Conservation (phyloP, 2,888 invertebrate genomes). For the Carabus problematicus region DNA sequence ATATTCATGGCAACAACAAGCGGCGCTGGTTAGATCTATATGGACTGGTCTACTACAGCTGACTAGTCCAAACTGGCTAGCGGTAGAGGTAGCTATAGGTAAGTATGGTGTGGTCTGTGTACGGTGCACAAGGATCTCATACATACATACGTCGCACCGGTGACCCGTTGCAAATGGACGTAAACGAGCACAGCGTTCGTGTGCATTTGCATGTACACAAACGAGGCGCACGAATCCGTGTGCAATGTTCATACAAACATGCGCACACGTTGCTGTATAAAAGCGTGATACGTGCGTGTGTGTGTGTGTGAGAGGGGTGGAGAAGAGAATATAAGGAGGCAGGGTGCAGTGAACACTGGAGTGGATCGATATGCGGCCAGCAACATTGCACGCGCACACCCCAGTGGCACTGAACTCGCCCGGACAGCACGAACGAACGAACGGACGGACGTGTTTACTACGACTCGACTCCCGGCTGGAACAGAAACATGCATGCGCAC, state of each 20-base stretch:
- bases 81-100: too few species aligned
- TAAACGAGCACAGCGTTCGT: too few species aligned
- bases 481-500: constrained; percentile 2
- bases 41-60: too few species aligned
- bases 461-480: constrained; percentile 10
- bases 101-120: too few species aligned
- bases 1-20: too few species aligned
- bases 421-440: constrained; percentile 4
- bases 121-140: not conserved
- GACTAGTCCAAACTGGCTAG: too few species aligned
- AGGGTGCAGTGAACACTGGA: constrained; percentile 28
- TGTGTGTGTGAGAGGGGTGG: not conserved
- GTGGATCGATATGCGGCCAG: constrained; percentile 25
- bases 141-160: constrained; percentile 17
- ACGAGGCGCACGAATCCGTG: too few species aligned
- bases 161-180: constrained; percentile 9
- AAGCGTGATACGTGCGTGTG: not conserved
- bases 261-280: too few species aligned
- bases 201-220: too few species aligned
- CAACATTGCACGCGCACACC: constrained; percentile 15
- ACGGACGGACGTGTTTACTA: constrained; percentile 27
- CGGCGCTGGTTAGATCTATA: too few species aligned
- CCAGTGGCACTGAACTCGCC: constrained; percentile 37
- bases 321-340: not conserved
- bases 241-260: too few species aligned